Evolutionary conservation across 2,888 invertebrate species (phyloP).

Genomic region (Anarsia innoxiella): DNA sequence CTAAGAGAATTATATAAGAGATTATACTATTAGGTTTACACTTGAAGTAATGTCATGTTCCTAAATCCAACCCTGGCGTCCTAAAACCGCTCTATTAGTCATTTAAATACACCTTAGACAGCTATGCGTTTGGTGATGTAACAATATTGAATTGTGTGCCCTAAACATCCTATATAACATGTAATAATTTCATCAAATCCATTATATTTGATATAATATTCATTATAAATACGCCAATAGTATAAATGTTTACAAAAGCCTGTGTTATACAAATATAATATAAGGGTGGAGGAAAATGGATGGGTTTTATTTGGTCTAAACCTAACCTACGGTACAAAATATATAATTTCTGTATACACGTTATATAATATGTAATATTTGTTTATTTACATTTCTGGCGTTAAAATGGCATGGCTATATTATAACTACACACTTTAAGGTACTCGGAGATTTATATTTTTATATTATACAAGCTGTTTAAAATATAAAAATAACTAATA

Average conservation of each 20-base stretch:
- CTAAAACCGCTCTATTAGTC: too few species aligned
- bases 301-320: slow-evolving; percentile 53
- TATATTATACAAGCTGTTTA: slow-evolving; percentile 27
- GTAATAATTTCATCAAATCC: slow-evolving; percentile 5
- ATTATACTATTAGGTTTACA: too few species aligned
- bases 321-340: slow-evolving; percentile 51
- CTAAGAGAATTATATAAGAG: too few species aligned
- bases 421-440: slow-evolving; percentile 18
- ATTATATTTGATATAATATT: neutral
- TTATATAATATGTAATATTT: neutral
- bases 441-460: slow-evolving; percentile 22
- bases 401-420: slow-evolving; percentile 1
- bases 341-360: slow-evolving; percentile 28
- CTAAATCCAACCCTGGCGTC: too few species aligned
- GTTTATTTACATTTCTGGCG: slow-evolving; percentile 6
- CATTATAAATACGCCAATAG: slow-evolving; percentile 9
- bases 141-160: too few species aligned
- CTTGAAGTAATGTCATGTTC: too few species aligned
- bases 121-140: slow-evolving; percentile 8
- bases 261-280: slow-evolving; percentile 22
- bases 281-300: slow-evolving; percentile 30
- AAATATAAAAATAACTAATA: slow-evolving; percentile 17
- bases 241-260: slow-evolving; percentile 22
- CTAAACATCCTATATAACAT: too few species aligned
- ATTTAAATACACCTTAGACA: slow-evolving; percentile 7